Conservation (phyloP, 2,113 vertebrate species). For the Ranitomeya imitator region DNA sequence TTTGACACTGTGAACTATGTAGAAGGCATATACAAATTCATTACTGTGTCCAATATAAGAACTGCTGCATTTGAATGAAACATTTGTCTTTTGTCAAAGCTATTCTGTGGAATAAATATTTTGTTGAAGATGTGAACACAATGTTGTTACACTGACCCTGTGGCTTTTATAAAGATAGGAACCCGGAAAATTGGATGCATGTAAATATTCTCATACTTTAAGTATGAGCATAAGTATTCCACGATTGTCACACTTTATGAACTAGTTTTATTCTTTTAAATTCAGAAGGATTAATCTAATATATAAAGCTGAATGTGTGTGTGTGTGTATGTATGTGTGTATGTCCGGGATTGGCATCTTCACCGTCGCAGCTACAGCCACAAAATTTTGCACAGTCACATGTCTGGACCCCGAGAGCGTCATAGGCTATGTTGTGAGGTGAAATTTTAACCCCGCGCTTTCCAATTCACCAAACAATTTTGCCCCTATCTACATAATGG, state of each 20-base stretch:
- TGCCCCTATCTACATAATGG: too few relatives aligned
- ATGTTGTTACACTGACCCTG: slow-evolving; percentile 64
- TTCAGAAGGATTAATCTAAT: background rate
- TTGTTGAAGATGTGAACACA: slow-evolving; percentile 65
- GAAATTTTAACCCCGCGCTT: too few relatives aligned
- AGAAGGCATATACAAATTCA: slow-evolving; percentile 86
- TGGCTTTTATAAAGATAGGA: slow-evolving; percentile 8
- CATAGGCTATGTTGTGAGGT: too few relatives aligned
- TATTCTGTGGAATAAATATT: slow-evolving; percentile 71
- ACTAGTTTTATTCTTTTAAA: background rate
- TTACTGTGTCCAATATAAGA: slow-evolving; percentile 95
- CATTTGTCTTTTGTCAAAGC: slow-evolving; percentile 98
- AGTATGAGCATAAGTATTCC: background rate
- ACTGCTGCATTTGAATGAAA: slow-evolving; percentile 98
- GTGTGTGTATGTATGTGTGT: too few relatives aligned
- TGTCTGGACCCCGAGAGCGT: too few relatives aligned
- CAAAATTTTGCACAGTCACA: too few relatives aligned
- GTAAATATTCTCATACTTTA: background rate
- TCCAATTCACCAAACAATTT: too few relatives aligned
- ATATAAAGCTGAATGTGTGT: too few relatives aligned
- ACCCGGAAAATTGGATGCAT: slow-evolving; percentile 30
- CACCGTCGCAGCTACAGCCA: too few relatives aligned
- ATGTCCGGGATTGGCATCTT: too few relatives aligned
- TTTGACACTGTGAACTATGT: slow-evolving; percentile 89
- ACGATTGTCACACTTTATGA: background rate